Percentiles rank a stretch among this genome's conserved stretches.
These are phyloP conservation scores for Sphyrna mokarran DNA, from an alignment of 2,113 vertebrate species.

Conservation along the genomic window DNA sequence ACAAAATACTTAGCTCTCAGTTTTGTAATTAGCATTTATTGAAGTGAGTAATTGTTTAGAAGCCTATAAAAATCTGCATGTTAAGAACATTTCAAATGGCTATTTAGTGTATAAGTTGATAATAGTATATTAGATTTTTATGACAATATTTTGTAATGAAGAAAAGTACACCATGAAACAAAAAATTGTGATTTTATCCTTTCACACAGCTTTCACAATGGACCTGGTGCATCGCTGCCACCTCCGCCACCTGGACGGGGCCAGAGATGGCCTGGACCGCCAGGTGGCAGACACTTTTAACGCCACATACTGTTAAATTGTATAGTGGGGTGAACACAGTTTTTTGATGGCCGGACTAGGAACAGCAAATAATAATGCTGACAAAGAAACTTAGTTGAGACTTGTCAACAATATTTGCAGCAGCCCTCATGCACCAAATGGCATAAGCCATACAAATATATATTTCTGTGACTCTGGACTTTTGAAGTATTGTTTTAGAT, in stretches of 20 bases:
- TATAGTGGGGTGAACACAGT: conserved; percentile 45
- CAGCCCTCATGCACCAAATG: conserved; percentile 50
- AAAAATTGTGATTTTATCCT: conserved; percentile 68
- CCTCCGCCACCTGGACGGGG: conserved; percentile 63
- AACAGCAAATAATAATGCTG: conserved; percentile 38
- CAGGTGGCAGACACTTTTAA: conserved; percentile 67
- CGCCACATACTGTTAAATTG: conserved; percentile 52
- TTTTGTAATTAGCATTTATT: neutral
- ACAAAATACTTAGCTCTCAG: neutral
- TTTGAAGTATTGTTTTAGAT: conserved; percentile 46
- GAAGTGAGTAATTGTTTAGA: neutral
- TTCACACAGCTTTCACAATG: conserved; percentile 71
- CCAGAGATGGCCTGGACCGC: conserved; percentile 67
- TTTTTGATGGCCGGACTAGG: conserved; percentile 41
- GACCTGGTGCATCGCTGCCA: conserved; percentile 61
- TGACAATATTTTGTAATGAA: neutral
- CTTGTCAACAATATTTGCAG: conserved; percentile 41
- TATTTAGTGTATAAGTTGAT: neutral
- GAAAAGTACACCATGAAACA: conserved; percentile 41
- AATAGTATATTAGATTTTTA: neutral
- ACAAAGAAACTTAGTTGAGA: conserved; percentile 39
- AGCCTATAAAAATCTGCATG: conserved; percentile 13
- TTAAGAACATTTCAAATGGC: neutral
- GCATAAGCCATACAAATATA: conserved; percentile 40
- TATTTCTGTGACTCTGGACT: conserved; percentile 48